Percentiles rank a stretch among this genome's conserved stretches.
These are phyloP conservation scores for Corvus hawaiiensis DNA, from an alignment of 2,113 vertebrate genomes.

Conservation along the genomic window DNA sequence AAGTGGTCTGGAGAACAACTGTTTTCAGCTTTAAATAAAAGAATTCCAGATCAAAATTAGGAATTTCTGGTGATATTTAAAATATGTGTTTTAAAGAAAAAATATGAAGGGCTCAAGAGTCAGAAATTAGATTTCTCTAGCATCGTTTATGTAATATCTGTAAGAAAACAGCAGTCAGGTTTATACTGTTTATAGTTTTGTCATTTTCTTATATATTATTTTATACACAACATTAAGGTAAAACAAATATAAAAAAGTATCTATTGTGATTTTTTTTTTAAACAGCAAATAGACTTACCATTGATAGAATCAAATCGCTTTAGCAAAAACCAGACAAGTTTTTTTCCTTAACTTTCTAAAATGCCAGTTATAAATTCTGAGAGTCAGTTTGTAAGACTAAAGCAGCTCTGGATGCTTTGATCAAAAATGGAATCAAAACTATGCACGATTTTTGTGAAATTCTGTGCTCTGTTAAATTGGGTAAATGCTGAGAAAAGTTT, in stretches of 20 bases:
- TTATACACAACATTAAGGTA: neutral
- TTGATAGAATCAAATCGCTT: neutral
- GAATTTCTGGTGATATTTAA: neutral
- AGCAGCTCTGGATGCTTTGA: neutral
- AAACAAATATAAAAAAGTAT: neutral
- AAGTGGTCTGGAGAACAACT: conserved; percentile 98
- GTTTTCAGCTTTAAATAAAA: conserved; percentile 86
- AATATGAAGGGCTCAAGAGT: neutral
- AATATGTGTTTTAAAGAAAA: neutral
- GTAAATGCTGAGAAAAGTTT: neutral
- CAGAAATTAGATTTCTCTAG: neutral
- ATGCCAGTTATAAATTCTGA: neutral
- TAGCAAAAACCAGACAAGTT: neutral
- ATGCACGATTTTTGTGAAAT: neutral
- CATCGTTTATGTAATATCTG: neutral
- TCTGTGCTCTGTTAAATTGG: neutral
- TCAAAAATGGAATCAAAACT: neutral
- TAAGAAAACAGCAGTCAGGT: neutral
- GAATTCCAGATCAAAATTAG: neutral
- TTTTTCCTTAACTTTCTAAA: neutral
- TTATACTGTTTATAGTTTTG: neutral
- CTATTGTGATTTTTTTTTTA: neutral
- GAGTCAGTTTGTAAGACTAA: neutral
- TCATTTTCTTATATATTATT: neutral
- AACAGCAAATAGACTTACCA: neutral